A percentile compares a stretch with the other conserved stretches of the same genome.
phyloP scores from a whole-genome alignment of 2,888 invertebrate genomes.

The Abscondita cerata region DNA sequence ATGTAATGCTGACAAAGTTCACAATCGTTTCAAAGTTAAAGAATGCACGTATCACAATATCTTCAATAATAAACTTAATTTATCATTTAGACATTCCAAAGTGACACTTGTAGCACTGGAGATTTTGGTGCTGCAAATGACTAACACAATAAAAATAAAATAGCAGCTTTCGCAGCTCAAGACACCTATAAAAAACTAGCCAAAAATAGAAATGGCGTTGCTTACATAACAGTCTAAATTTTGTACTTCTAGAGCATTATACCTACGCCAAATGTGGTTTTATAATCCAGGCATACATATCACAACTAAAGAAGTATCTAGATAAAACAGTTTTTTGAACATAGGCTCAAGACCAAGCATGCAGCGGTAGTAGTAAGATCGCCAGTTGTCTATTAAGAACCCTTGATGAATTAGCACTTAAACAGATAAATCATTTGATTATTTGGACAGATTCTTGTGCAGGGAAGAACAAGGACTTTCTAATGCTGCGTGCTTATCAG shows the following conservation, averaged over 20 bases:
- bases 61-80: neutral
- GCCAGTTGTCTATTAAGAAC: neutral
- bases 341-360: neutral
- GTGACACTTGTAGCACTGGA: neutral
- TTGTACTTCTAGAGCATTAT: neutral
- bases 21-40: neutral
- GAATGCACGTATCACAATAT: neutral
- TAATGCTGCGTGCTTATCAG: neutral
- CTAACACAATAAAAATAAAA: neutral
- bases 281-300: neutral
- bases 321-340: neutral
- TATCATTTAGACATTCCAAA: neutral
- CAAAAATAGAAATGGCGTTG: neutral
- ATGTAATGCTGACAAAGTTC: neutral
- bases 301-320: neutral
- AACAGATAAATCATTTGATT: neutral
- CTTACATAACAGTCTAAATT: neutral
- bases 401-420: neutral
- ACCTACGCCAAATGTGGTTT: neutral
- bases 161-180: no score
- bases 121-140: neutral
- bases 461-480: neutral
- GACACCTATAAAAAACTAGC: neutral
- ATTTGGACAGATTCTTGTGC: neutral
- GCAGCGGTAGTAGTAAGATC: neutral